Evolutionary conservation across 1,140 invertebrate genomes (phyloP).

Genomic region (Drosophila oshimai): DNA sequence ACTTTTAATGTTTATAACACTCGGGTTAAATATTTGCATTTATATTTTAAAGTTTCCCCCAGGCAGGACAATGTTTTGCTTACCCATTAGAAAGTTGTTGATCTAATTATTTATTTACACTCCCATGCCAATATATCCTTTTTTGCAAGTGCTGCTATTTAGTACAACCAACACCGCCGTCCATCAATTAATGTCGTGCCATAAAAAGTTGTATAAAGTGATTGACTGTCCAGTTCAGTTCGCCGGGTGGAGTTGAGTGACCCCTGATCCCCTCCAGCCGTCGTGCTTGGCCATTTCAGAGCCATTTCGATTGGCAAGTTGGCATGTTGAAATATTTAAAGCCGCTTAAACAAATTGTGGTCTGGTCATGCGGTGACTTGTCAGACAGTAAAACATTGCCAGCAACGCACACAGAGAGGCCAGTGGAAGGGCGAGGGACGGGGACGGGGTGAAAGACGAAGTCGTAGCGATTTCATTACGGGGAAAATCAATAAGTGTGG

Average conservation of each 20-base stretch:
- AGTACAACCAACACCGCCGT: slow-evolving; percentile 14
- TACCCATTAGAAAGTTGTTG: no score
- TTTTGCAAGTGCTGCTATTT: slow-evolving; percentile 16
- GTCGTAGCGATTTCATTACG: slow-evolving; percentile 22
- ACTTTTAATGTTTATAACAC: no score
- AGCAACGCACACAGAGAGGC: no score
- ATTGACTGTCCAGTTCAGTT: slow-evolving; percentile 60
- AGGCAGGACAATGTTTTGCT: no score
- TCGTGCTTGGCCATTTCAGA: slow-evolving; percentile 2
- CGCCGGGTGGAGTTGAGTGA: slow-evolving; percentile 52
- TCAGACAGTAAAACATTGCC: slow-evolving; percentile 48
- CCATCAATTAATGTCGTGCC: slow-evolving; percentile 74
- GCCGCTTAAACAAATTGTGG: slow-evolving; percentile 80
- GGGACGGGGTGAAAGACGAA: no score
- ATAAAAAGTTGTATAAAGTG: slow-evolving; percentile 78
- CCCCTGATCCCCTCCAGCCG: slow-evolving; percentile 36
- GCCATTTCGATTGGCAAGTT: slow-evolving; percentile 54
- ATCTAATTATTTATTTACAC: not conserved
- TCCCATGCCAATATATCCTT: not conserved
- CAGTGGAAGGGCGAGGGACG: no score
- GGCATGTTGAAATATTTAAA: slow-evolving; percentile 78
- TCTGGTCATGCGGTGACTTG: slow-evolving; percentile 58
- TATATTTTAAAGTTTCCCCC: no score
- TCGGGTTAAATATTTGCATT: no score
- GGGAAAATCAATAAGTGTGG: slow-evolving; percentile 61